Percentiles rank a stretch among this genome's conserved stretches.
Conservation (phyloP, 2,888 invertebrate genomes). For the Diplolepis rosae region DNA sequence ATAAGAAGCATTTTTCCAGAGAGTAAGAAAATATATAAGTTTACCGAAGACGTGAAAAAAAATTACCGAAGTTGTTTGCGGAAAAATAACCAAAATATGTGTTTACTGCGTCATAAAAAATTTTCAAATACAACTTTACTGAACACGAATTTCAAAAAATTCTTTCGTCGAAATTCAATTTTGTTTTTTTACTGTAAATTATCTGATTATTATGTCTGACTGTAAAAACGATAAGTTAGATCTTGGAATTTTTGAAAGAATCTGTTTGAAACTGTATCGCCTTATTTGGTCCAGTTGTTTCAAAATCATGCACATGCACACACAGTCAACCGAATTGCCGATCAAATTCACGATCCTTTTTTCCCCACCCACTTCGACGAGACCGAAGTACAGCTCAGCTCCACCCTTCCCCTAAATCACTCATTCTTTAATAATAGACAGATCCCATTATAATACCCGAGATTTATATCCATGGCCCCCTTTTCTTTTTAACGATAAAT, state of each 20-base stretch:
- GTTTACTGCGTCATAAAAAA: too few species aligned
- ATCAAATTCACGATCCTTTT: constrained; percentile 69
- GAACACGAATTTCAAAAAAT: too few species aligned
- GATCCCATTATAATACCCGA: constrained; percentile 74
- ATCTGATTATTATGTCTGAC: too few species aligned
- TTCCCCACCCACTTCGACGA: constrained; percentile 63
- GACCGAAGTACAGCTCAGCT: constrained; percentile 61
- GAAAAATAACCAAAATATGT: too few species aligned
- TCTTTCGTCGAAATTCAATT: too few species aligned
- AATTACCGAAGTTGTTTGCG: too few species aligned
- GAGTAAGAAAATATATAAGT: too few species aligned
- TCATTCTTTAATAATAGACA: constrained; percentile 75
- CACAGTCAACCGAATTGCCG: constrained; percentile 59
- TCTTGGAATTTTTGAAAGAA: not conserved
- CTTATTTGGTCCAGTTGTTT: constrained; percentile 1
- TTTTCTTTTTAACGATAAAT: constrained; percentile 74
- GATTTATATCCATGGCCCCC: constrained; percentile 72
- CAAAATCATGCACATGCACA: constrained; percentile 24
- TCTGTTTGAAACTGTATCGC: not conserved
- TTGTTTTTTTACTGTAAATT: too few species aligned
- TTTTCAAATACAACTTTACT: too few species aligned
- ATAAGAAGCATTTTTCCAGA: too few species aligned
- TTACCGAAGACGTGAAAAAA: too few species aligned
- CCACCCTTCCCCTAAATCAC: constrained; percentile 73
- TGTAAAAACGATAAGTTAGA: too few species aligned